Evolutionary conservation across 1,140 invertebrate genomes (phyloP).

Genomic region (Tachypleus tridentatus): DNA sequence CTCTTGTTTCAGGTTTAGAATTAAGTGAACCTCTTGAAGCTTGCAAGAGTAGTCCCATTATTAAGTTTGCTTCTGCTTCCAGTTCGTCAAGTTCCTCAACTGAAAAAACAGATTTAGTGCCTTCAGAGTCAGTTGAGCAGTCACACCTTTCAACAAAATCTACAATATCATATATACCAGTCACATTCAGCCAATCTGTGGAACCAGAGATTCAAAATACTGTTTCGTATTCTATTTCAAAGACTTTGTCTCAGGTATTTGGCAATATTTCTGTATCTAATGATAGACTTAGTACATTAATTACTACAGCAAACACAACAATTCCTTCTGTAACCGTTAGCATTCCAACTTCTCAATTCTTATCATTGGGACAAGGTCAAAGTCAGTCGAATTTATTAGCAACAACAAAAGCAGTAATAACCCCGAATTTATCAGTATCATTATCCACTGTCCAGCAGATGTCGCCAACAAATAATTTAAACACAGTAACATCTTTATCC

Average conservation of each 20-base stretch:
- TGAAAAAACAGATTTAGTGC: no score
- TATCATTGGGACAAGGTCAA: conserved; percentile 2
- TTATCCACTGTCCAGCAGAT: neutral
- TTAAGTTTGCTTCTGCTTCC: no score
- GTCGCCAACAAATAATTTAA: neutral
- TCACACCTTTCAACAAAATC: neutral
- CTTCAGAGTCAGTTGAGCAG: neutral
- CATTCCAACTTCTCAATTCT: conserved; percentile 18
- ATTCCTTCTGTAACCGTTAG: conserved; percentile 10
- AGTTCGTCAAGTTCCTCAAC: no score
- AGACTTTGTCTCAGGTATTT: neutral
- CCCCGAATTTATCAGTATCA: neutral
- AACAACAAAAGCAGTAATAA: neutral
- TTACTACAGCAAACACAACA: neutral
- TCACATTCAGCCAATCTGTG: neutral
- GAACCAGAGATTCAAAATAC: no score
- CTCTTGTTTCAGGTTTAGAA: no score
- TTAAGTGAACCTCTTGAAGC: no score
- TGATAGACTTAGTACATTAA: neutral
- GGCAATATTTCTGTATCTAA: neutral
- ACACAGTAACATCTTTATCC: neutral
- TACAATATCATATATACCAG: conserved; percentile 3
- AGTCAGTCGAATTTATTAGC: neutral
- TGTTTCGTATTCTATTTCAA: neutral
- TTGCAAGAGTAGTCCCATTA: no score